These are phyloP conservation scores for Vulpes vulpes DNA, from an alignment of 2,113 vertebrate genomes.

Conservation along the genomic window DNA sequence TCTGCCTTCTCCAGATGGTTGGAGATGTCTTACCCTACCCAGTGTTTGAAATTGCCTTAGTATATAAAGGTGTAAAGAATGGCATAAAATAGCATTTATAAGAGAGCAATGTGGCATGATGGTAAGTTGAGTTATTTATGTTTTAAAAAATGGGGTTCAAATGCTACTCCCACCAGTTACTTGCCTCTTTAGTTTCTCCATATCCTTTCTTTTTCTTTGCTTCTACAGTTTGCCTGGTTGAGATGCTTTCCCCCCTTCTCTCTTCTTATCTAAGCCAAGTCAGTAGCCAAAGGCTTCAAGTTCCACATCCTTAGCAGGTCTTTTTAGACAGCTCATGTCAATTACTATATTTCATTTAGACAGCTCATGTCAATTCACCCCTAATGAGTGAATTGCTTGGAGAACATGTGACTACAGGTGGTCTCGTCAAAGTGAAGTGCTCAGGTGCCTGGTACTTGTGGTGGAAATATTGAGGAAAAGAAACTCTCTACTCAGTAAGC, in stretches of 20 bases:
- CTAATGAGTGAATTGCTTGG: not conserved
- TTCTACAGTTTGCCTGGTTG: not conserved
- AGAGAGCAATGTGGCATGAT: not conserved
- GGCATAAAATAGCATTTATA: conserved; percentile 12
- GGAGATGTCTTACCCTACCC: not conserved
- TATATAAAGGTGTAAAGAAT: conserved; percentile 18
- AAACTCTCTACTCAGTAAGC: not conserved
- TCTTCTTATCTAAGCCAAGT: not conserved
- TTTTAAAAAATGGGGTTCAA: not conserved
- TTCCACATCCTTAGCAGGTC: not conserved
- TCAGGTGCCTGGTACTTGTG: not conserved
- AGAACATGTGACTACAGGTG: not conserved
- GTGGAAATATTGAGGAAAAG: not conserved
- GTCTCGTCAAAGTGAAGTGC: not conserved
- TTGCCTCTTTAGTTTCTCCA: not conserved
- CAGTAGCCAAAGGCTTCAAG: not conserved
- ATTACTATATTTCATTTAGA: not conserved
- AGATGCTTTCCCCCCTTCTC: not conserved
- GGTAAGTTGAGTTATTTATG: not conserved
- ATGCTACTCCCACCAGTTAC: not conserved
- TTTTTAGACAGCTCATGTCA: not conserved
- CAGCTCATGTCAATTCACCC: not conserved
- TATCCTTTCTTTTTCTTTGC: not conserved
- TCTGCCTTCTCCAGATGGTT: conserved; percentile 51
- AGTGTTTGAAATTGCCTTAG: conserved; percentile 24